A percentile compares a stretch with the other conserved stretches of the same genome.
Evolutionary conservation across 2,113 vertebrate species (phyloP).

Genomic region (Donacobius atricapilla): DNA sequence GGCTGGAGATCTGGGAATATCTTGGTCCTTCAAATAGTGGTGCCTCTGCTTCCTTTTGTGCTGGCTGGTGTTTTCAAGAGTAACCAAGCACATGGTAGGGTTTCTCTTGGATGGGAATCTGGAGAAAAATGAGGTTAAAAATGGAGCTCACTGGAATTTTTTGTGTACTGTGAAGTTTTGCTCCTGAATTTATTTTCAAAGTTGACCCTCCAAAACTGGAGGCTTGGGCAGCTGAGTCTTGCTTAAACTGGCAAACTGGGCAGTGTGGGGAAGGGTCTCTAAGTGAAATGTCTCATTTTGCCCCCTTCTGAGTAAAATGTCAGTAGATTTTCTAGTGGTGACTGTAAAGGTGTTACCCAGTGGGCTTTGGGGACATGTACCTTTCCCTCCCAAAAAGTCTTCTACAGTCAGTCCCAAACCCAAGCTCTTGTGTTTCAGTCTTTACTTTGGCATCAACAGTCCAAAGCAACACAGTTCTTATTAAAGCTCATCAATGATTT

Average conservation of each 20-base stretch:
- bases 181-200: background rate
- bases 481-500: background rate
- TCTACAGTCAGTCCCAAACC: background rate
- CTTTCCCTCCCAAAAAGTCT: background rate
- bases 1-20: background rate
- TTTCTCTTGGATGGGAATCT: background rate
- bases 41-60: background rate
- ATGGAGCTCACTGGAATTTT: background rate
- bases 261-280: background rate
- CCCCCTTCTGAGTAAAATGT: background rate
- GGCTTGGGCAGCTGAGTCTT: background rate
- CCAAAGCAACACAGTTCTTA: background rate
- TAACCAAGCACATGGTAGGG: rapidly evolving
- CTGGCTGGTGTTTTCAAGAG: background rate
- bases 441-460: background rate
- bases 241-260: background rate
- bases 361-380: rapidly evolving
- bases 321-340: background rate
- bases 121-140: background rate
- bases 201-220: background rate
- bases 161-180: background rate
- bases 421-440: background rate
- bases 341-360: background rate
- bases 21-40: background rate
- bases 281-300: background rate